Percentiles rank a stretch among this genome's conserved stretches.
Conservation (phyloP, 2,888 invertebrate species). For the Leptinotarsa juncta region DNA sequence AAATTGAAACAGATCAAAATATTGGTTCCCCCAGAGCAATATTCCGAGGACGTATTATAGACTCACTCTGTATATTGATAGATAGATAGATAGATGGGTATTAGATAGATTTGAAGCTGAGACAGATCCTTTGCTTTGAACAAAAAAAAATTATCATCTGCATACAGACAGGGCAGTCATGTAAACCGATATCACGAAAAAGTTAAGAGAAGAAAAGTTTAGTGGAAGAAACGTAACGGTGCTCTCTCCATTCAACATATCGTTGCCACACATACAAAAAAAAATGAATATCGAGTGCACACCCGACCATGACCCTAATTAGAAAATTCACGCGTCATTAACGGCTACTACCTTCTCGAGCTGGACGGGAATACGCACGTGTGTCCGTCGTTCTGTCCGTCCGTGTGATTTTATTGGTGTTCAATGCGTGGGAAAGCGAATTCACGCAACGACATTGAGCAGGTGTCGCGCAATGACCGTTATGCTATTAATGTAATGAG, state of each 20-base stretch:
- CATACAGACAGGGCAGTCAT: too few relatives aligned
- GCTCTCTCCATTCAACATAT: background rate
- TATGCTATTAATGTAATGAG: conserved; percentile 9
- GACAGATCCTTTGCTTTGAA: too few relatives aligned
- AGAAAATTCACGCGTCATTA: conserved; percentile 35
- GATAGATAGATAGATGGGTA: too few relatives aligned
- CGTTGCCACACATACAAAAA: background rate
- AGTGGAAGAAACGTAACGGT: background rate
- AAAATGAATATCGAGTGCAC: conserved; percentile 25
- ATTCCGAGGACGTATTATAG: too few relatives aligned
- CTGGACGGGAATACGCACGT: conserved; percentile 20
- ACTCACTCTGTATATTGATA: too few relatives aligned
- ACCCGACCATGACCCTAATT: conserved; percentile 29
- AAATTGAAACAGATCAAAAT: too few relatives aligned
- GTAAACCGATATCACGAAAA: too few relatives aligned
- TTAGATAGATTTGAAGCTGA: too few relatives aligned
- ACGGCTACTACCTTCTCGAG: conserved; percentile 17
- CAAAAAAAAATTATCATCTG: too few relatives aligned
- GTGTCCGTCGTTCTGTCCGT: conserved; percentile 17
- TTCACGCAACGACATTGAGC: conserved; percentile 31
- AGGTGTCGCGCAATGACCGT: conserved; percentile 39
- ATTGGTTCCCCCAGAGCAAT: too few relatives aligned
- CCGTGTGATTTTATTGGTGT: conserved; percentile 36
- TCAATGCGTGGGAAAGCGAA: conserved; percentile 42
- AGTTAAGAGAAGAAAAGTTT: background rate